These are phyloP conservation scores for Pogonophryne albipinna DNA, from an alignment of 2,797 vertebrate genomes.

Conservation along the genomic window DNA sequence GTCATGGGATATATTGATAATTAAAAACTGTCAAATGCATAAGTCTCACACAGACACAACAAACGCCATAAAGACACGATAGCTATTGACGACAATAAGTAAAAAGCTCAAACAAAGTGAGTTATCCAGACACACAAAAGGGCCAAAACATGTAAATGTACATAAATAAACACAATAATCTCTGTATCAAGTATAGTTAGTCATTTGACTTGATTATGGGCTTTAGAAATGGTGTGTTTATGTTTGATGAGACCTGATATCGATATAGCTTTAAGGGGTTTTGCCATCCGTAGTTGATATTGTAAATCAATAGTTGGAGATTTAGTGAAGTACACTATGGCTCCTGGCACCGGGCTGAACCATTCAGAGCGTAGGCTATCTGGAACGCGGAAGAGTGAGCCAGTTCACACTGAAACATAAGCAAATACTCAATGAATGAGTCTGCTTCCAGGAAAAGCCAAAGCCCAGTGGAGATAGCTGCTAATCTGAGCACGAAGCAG, in stretches of 20 bases:
- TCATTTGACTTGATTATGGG: conserved; percentile 38
- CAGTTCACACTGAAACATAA: conserved; percentile 79
- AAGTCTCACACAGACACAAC: conserved; percentile 22
- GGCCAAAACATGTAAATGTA: conserved; percentile 6
- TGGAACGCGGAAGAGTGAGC: conserved; percentile 63
- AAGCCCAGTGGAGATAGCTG: conserved; percentile 78
- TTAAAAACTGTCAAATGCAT: conserved; percentile 24
- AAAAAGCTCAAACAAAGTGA: not conserved
- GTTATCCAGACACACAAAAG: not conserved
- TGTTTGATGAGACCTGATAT: conserved; percentile 42
- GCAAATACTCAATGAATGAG: conserved; percentile 77
- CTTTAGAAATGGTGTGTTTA: conserved; percentile 54
- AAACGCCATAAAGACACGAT: conserved; percentile 14
- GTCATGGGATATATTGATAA: conserved; percentile 42
- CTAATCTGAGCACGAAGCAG: conserved; percentile 80
- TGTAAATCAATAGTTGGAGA: conserved; percentile 68
- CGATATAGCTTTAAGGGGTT: conserved; percentile 51
- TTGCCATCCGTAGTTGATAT: conserved; percentile 15
- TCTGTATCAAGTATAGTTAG: conserved; percentile 17
- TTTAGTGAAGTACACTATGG: conserved; percentile 61
- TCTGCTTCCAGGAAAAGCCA: conserved; percentile 78
- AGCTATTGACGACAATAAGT: not conserved
- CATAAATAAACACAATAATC: conserved; percentile 33
- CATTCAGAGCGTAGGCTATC: conserved; percentile 63
- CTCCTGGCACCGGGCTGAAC: conserved; percentile 60